phyloP scores from a whole-genome alignment of 2,888 invertebrate species.

The Phragmatobia fuliginosa region DNA sequence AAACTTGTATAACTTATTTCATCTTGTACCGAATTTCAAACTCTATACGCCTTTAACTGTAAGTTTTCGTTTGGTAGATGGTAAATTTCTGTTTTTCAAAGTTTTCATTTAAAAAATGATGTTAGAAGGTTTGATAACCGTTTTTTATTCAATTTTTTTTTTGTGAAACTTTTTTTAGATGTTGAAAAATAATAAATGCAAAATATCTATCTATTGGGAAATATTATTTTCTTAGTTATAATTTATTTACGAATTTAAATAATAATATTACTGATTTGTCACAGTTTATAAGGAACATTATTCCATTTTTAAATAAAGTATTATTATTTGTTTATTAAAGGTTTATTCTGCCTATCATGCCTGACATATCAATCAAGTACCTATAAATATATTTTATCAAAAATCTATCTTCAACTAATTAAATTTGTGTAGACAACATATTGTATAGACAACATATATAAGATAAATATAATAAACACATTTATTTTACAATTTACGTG shows the following conservation, averaged over 20 bases:
- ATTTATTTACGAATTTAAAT: background rate
- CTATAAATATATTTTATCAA: background rate
- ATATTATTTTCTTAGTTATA: background rate
- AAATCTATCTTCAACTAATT: constrained; percentile 14
- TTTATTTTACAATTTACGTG: background rate
- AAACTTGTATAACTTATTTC: too few relatives aligned
- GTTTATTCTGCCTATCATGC: background rate
- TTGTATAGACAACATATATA: too few relatives aligned
- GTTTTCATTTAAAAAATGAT: too few relatives aligned
- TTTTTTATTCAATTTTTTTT: too few relatives aligned
- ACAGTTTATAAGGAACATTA: background rate
- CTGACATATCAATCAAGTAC: constrained; percentile 12
- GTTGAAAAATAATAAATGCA: background rate
- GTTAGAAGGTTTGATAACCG: too few relatives aligned
- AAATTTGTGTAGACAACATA: constrained; percentile 18
- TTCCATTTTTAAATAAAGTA: background rate
- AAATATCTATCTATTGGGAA: too few relatives aligned
- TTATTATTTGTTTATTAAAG: background rate
- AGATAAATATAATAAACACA: constrained; percentile 4
- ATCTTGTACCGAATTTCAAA: too few relatives aligned
- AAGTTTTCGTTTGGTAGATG: too few relatives aligned
- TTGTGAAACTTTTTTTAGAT: background rate
- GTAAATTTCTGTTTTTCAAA: too few relatives aligned
- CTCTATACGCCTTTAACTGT: too few relatives aligned
- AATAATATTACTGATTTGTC: background rate